Evolutionary conservation across 2,113 vertebrate species (phyloP).

Genomic region (human (Homo sapiens)): GRCh38 chr5:66252501-66253000

Average conservation of each 20-base stretch:
- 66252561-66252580: not conserved
- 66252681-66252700: not conserved
- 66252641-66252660: not conserved
- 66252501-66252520: not conserved
- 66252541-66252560: rapidly evolving
- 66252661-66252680: not conserved
- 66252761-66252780: not conserved
- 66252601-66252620: not conserved
- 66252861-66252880: not conserved
- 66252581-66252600: not conserved
- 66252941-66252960: not conserved
- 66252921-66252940: not conserved
- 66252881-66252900: slow-evolving; percentile 10
- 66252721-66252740: not conserved
- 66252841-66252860: not conserved
- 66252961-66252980: not conserved
- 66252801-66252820: not conserved
- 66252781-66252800: not conserved
- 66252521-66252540: not conserved
- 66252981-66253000: not conserved
- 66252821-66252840: not conserved
- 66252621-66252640: not conserved
- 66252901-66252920: not conserved
- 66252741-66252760: not conserved
- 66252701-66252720: not conserved